Evolutionary conservation across 2,888 invertebrate genomes (phyloP), one percentile per base, ranked within the genome.

Genomic region (Cerceris ruficornis): DNA sequence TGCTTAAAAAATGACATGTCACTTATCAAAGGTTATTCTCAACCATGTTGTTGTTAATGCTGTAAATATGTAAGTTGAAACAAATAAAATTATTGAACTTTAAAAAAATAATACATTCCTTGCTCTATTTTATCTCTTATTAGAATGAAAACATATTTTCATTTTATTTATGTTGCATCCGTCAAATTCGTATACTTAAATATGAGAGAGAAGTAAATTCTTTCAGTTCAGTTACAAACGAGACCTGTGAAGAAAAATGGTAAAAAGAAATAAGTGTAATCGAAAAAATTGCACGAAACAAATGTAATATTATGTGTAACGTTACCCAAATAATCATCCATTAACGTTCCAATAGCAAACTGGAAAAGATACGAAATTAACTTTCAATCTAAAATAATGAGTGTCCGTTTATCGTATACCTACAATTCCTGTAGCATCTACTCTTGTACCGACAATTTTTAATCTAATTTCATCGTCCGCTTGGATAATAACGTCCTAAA

Each of bases 311-410:
- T 28, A 28, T 28, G 28, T n/a, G 50, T n/a, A 0, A 50, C 11
- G 9, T 96, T 93, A 88, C 99, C 99, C 90, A 99, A 93, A 92
- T 97, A 99, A 93, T 99, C 99, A 90, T 99, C 99, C 99, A 99
- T 99, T 67, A 99, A 94, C 0, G 99, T 99, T 81, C 99, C 99
- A 93, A 99, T 99, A 0, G 99, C 99, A 94, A 99, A 99, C 98
- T 98, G 94, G 90, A 95, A 95, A 85, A 87, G 91, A 91, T 68
- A 71, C 7, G 77, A 60, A 42, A 52, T 75, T 69, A 52, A 58
- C 74, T 58, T 69, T 55, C 65, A 69, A 72, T n/a, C 67, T 62
- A n/a, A 17, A n/a, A 62, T 61, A 68, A 14, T 52, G 54, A 2
- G 8, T 14, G 17, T 39, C 42, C 57, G 8, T 57, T 52, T 70